A percentile compares a stretch with the other conserved stretches of the same genome.
These are phyloP conservation scores for Ornithoptera alexandrae DNA, from an alignment of 2,888 invertebrate genomes.

Conservation along the genomic window DNA sequence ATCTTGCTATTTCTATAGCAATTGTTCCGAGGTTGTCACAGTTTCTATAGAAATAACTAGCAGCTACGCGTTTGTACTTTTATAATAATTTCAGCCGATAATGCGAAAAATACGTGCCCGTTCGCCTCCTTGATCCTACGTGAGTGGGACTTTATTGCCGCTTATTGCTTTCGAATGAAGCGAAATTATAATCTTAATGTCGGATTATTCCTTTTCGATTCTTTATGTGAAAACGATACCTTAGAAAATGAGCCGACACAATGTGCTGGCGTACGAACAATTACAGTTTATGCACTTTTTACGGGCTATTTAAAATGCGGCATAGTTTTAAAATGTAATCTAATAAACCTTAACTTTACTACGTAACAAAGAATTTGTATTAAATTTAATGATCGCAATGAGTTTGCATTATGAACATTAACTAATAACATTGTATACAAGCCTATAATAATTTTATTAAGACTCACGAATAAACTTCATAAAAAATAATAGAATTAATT, in stretches of 20 bases:
- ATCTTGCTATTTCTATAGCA: constrained; percentile 43
- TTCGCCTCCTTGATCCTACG: constrained; percentile 61
- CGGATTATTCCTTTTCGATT: constrained; percentile 44
- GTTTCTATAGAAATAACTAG: constrained; percentile 49
- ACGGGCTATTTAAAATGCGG: not conserved
- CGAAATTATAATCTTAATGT: constrained; percentile 63
- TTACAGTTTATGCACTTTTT: not conserved
- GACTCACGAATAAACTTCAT: too few species aligned
- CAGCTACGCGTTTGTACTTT: constrained; percentile 69
- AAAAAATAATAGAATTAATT: too few species aligned
- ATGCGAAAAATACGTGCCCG: constrained; percentile 77
- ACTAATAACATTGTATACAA: not conserved
- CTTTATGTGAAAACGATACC: constrained; percentile 22
- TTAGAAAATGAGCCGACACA: constrained; percentile 9
- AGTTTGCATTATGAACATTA: not conserved
- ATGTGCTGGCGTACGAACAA: constrained; percentile 1
- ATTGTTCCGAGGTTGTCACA: constrained; percentile 39
- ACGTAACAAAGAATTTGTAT: not conserved
- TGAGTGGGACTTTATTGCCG: constrained; percentile 66
- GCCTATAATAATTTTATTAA: not conserved
- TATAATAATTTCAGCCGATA: constrained; percentile 76
- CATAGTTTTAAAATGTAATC: not conserved
- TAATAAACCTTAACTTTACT: not conserved
- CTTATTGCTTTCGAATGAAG: constrained; percentile 67
- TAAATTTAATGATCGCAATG: not conserved